phyloP scores from a whole-genome alignment of 1,140 invertebrate genomes.

The Oncopeltus fasciatus region DNA sequence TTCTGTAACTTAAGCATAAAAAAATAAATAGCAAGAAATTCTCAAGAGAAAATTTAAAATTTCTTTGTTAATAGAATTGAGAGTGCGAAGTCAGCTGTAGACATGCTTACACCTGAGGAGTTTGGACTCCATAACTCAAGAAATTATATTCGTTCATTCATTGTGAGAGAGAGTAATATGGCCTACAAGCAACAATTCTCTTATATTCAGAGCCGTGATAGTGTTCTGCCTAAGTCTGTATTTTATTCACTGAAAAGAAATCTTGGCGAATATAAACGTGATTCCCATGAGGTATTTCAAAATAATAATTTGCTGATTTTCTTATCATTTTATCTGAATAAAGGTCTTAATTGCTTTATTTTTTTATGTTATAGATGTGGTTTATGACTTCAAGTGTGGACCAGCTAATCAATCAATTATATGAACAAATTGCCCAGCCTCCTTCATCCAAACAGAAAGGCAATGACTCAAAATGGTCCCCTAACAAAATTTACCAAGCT shows the following conservation, averaged over 20 bases:
- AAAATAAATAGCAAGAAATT: neutral
- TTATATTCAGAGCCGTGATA: conserved; percentile 40
- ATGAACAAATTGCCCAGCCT: neutral
- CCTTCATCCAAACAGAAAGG: neutral
- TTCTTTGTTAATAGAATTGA: conserved; percentile 32
- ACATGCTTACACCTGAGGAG: conserved; percentile 37
- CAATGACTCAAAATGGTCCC: conserved; percentile 27
- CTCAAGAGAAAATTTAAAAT: neutral
- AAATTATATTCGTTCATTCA: conserved; percentile 30
- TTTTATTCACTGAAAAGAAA: conserved; percentile 29
- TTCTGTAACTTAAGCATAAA: neutral
- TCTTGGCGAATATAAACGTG: conserved; percentile 33
- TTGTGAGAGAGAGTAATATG: conserved; percentile 32
- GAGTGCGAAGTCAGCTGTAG: conserved; percentile 38
- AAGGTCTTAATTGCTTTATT: too few species aligned
- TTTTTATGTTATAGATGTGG: neutral
- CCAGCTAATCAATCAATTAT: conserved; percentile 13
- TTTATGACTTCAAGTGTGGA: conserved; percentile 18
- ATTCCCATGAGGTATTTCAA: conserved; percentile 23
- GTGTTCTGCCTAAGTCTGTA: conserved; percentile 34
- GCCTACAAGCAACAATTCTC: conserved; percentile 29
- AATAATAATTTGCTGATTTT: neutral
- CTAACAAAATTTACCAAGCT: conserved; percentile 37
- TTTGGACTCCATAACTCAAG: conserved; percentile 38
- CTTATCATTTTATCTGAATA: neutral